Base-by-base conservation (phyloP, 2,797 vertebrate genomes). In the Chaunax sp. region DNA sequence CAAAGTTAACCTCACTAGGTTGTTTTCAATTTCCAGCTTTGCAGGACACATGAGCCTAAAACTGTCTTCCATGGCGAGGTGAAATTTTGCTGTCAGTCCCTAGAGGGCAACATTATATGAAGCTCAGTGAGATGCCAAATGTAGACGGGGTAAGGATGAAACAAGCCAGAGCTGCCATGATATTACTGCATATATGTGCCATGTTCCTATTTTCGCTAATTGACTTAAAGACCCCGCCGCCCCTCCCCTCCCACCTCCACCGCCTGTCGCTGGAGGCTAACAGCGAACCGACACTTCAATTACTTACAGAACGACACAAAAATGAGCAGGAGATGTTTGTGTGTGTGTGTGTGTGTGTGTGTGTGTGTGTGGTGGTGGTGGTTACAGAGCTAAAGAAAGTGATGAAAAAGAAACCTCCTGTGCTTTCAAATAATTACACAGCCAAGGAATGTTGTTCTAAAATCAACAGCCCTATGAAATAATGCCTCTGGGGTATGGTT, bases 401-500 rank as follows among this genome's bases (percentile, higher is more conserved):
- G 60, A 77, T 77, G 40, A 77, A 78, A 88, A 81, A 74, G 66
- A 80, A 87, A 86, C 60, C 73, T 81, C 78, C 76, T 69, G 80
- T 84, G 78, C 67, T 84, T 90, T 89, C 54, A 75, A 83, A 90
- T 89, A 89, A 92, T 91, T 89, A 82, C 82, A 87, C 65, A 73
- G 76, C 76, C 22, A 0, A 77, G 86, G 83, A 89, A 89, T 91
- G 85, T 82, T 80, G 76, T 82, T 89, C 72, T 84, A 84, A 85
- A 84, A 85, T 87, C 81, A 80, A 71, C 82, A 80, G 67, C 61
- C 40, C 72, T 80, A 77, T 87, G 83, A 85, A 86, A 76, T 66
- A 52, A 70, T 69, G 66, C 83, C 87, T 82, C 49, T 81, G 49
- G 75, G 83, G 64, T 35, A 22, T n/a, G n/a, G 75, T 79, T 75